Conservation (phyloP, 2,797 vertebrate genomes). For the Tamandua tetradactyla region DNA sequence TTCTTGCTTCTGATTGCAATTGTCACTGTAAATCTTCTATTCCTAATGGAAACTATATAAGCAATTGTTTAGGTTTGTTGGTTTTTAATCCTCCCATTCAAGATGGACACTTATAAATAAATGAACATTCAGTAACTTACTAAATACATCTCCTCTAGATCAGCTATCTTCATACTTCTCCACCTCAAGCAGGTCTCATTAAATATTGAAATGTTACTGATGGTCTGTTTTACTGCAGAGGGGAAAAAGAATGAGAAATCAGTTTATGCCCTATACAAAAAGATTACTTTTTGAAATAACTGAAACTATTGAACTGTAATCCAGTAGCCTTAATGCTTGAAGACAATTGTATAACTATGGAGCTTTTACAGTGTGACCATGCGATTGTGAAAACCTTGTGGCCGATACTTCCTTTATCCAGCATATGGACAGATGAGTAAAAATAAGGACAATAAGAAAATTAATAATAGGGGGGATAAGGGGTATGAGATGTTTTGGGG, state of each 20-base stretch:
- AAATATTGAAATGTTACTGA: conserved; percentile 83
- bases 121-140: conserved; percentile 81
- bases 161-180: conserved; percentile 76
- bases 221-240: conserved; percentile 81
- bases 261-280: not conserved
- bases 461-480: no score
- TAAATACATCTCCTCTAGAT: conserved; percentile 77
- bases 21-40: not conserved
- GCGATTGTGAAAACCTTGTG: no score
- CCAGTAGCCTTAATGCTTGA: no score
- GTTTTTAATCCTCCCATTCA: not conserved
- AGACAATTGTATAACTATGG: no score
- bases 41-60: not conserved
- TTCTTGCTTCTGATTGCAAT: not conserved
- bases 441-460: no score
- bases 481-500: no score
- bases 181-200: conserved; percentile 87
- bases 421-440: no score
- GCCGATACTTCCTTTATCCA: no score
- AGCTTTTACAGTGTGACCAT: no score
- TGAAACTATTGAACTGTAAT: no score
- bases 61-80: not conserved
- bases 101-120: conserved; percentile 44
- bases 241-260: conserved; percentile 57
- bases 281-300: not conserved